Percentiles rank a stretch among this genome's conserved stretches.
phyloP scores from a whole-genome alignment of 1,140 invertebrate species.

The Philaenus spumarius region DNA sequence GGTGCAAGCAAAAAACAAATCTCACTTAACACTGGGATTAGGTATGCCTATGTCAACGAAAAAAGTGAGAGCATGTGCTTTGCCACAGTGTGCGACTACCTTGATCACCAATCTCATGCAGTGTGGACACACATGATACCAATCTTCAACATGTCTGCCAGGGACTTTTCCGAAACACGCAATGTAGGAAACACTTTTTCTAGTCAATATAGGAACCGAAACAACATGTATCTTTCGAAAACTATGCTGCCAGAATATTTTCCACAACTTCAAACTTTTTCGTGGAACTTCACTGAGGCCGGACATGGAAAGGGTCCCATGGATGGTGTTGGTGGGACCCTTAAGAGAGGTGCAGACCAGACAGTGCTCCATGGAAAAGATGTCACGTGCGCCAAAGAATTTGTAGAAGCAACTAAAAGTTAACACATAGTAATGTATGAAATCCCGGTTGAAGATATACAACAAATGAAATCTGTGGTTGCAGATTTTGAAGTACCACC shows the following conservation, averaged over 20 bases:
- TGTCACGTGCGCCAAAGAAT: constrained; percentile 13
- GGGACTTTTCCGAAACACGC: not conserved
- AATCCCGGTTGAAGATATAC: not conserved
- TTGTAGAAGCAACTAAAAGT: not conserved
- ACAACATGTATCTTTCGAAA: no score
- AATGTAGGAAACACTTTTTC: not conserved
- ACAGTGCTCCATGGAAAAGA: constrained; percentile 31
- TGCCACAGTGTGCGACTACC: not conserved
- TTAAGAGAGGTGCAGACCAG: constrained; percentile 32
- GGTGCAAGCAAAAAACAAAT: no score
- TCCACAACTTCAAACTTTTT: no score
- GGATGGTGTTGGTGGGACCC: no score
- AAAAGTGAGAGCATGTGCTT: no score
- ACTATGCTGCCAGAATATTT: no score
- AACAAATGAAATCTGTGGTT: not conserved
- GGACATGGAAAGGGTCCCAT: no score
- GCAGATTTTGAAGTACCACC: not conserved
- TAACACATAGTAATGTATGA: not conserved
- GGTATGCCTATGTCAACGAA: no score
- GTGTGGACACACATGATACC: constrained; percentile 9
- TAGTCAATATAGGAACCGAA: no score
- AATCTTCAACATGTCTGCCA: no score
- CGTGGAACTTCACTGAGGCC: no score
- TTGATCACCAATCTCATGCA: constrained; percentile 9
- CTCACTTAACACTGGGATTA: no score